Conservation (phyloP, 2,797 vertebrate species). For the Chelidonichthys spinosus region DNA sequence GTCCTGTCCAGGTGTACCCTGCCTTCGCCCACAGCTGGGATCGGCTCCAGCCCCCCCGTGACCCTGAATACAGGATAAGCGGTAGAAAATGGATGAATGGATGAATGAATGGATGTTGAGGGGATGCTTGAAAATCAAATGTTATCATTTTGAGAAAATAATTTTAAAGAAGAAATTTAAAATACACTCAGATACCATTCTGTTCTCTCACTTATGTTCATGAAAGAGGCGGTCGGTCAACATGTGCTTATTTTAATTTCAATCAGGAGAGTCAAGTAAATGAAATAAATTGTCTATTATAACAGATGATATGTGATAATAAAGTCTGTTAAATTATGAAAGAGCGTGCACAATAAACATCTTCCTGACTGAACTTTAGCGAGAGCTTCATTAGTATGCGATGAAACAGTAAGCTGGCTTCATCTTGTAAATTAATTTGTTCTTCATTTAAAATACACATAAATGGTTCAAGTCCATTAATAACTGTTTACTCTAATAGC, state of each 20-base stretch:
- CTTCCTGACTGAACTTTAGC: not conserved
- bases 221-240: not conserved
- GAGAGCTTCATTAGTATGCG: not conserved
- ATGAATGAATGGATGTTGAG: too few relatives aligned
- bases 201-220: not conserved
- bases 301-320: not conserved
- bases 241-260: not conserved
- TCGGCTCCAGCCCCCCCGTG: too few relatives aligned
- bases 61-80: too few relatives aligned
- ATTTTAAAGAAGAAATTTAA: too few relatives aligned
- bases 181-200: not conserved
- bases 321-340: not conserved
- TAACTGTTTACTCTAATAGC: not conserved
- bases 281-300: not conserved
- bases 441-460: not conserved
- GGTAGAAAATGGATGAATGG: too few relatives aligned
- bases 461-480: slow-evolving; percentile 6
- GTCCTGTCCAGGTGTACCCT: too few relatives aligned
- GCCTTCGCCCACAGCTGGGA: too few relatives aligned
- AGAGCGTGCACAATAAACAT: not conserved
- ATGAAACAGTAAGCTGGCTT: not conserved
- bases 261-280: not conserved
- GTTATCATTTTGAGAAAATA: too few relatives aligned
- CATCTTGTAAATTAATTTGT: too few relatives aligned
- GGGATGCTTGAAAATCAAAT: not conserved